A percentile compares a stretch with the other conserved stretches of the same genome.
These are phyloP conservation scores for Penaeus japonicus DNA, from an alignment of 1,140 invertebrate species.

Conservation along the genomic window DNA sequence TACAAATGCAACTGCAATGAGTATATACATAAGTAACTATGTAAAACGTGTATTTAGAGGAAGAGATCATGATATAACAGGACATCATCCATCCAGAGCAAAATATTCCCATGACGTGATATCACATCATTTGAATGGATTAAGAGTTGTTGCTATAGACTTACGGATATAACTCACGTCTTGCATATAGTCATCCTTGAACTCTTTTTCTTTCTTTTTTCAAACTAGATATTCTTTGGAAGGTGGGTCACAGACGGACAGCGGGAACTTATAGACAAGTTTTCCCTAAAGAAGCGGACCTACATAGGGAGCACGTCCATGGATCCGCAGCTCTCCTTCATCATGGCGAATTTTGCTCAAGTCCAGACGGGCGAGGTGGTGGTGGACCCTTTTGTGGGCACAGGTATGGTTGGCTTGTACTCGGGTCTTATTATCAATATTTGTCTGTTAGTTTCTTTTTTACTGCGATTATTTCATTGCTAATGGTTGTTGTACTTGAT, in stretches of 20 bases:
- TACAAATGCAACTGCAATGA: too few relatives aligned
- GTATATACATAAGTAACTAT: too few relatives aligned
- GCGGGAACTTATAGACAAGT: conserved; percentile 77
- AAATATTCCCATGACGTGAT: too few relatives aligned
- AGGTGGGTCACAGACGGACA: conserved; percentile 78
- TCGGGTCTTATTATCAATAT: too few relatives aligned
- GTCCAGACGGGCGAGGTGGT: conserved; percentile 79
- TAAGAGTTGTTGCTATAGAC: too few relatives aligned
- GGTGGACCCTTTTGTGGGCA: conserved; percentile 95
- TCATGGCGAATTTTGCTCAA: conserved; percentile 94
- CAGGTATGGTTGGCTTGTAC: conserved; percentile 67
- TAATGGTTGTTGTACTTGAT: too few relatives aligned
- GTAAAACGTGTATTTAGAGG: too few relatives aligned
- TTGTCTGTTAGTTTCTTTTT: too few relatives aligned
- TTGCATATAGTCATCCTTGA: background rate
- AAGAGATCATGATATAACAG: too few relatives aligned
- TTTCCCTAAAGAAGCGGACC: conserved; percentile 87
- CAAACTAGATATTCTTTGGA: conserved; percentile 48
- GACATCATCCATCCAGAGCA: too few relatives aligned
- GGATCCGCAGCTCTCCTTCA: conserved; percentile 89
- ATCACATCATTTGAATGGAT: too few relatives aligned
- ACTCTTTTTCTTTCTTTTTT: background rate
- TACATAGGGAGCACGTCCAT: conserved; percentile 98
- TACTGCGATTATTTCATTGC: too few relatives aligned
- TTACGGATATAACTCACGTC: background rate